Conservation (phyloP, 2,888 invertebrate genomes). For the Acrobasis consociella region DNA sequence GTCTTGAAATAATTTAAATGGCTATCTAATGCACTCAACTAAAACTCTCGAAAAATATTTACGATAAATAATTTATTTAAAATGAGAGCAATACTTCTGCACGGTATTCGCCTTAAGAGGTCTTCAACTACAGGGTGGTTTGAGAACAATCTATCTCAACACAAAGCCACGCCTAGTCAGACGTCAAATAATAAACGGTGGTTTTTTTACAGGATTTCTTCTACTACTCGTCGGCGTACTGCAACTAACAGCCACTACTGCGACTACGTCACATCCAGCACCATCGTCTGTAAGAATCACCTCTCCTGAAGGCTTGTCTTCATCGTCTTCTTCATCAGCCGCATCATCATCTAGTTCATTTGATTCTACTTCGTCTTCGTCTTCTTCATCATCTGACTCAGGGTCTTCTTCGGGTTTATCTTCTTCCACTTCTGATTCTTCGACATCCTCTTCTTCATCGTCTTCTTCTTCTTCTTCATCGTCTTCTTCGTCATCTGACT, state of each 20-base stretch:
- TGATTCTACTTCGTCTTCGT: neutral
- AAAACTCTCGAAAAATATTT: no score
- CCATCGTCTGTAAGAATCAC: conserved; percentile 3
- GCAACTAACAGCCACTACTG: neutral
- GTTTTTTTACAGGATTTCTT: conserved; percentile 11
- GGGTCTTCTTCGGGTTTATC: neutral
- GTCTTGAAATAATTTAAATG: no score
- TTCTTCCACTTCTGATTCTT: no score
- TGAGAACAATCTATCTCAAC: no score
- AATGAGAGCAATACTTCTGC: no score
- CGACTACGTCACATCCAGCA: neutral
- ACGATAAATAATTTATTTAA: no score
- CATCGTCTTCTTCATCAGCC: neutral
- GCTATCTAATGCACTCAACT: no score
- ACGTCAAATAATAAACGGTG: no score
- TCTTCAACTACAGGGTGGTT: no score
- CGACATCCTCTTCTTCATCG: neutral
- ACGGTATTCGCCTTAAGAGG: no score
- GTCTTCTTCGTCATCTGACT: conserved; percentile 4
- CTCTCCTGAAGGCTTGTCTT: neutral
- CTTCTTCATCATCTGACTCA: conserved; percentile 1
- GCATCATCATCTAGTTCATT: neutral
- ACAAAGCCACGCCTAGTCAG: no score
- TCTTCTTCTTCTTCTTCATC: neutral
- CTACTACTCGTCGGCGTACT: neutral